Evolutionary conservation across 2,888 invertebrate species (phyloP).

Genomic region (Drosophila atripex): DNA sequence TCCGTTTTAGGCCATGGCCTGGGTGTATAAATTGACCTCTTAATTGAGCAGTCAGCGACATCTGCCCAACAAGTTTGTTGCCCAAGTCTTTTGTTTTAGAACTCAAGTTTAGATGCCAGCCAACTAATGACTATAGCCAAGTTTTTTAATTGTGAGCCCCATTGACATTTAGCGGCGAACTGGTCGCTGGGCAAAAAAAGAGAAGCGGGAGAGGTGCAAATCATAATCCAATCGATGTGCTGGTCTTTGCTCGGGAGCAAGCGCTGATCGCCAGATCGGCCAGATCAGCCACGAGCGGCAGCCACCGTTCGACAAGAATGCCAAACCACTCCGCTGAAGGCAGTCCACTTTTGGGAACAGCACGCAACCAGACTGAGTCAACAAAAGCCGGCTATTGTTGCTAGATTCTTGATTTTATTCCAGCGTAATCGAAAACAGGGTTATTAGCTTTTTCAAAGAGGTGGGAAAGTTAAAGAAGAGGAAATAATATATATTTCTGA

Average conservation of each 20-base stretch:
- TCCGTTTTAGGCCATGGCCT: slow-evolving; percentile 36
- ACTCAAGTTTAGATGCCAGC: slow-evolving; percentile 22
- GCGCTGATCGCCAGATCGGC: slow-evolving; percentile 18
- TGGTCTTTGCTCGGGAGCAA: slow-evolving; percentile 37
- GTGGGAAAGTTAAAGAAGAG: slow-evolving; percentile 7
- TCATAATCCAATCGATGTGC: slow-evolving; percentile 66
- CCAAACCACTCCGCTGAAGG: slow-evolving; percentile 64
- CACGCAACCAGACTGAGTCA: slow-evolving; percentile 56
- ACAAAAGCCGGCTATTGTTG: slow-evolving; percentile 48
- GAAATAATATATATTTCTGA: background rate
- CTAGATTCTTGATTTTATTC: slow-evolving; percentile 15
- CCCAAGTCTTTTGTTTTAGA: slow-evolving; percentile 53
- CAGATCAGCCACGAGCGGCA: slow-evolving; percentile 49
- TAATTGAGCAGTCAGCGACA: slow-evolving; percentile 29
- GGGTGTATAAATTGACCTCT: slow-evolving; percentile 19
- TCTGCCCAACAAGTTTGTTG: slow-evolving; percentile 50
- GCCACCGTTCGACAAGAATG: slow-evolving; percentile 68
- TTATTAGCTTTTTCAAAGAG: slow-evolving; percentile 19
- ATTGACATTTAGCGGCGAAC: slow-evolving; percentile 61
- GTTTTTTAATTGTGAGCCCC: slow-evolving; percentile 49
- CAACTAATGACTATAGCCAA: slow-evolving; percentile 12
- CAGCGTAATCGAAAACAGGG: slow-evolving; percentile 18
- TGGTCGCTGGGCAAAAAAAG: slow-evolving; percentile 45
- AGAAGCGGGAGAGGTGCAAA: slow-evolving; percentile 18
- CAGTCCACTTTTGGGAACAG: slow-evolving; percentile 69